phyloP scores from a whole-genome alignment of 1,140 invertebrate species.

The Mylabris phalerata region DNA sequence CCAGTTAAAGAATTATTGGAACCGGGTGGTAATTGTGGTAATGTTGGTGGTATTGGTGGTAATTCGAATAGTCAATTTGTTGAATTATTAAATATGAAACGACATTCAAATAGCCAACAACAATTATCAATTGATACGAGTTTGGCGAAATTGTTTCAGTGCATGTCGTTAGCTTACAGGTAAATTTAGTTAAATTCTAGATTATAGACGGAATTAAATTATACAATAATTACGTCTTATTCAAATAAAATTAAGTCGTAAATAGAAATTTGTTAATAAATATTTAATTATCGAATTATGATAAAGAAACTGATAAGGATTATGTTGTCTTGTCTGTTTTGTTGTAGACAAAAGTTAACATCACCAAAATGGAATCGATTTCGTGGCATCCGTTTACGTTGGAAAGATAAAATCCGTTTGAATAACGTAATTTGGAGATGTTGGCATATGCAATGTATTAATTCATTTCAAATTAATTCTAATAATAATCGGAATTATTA shows the following conservation, averaged over 20 bases:
- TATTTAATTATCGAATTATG: too few species aligned
- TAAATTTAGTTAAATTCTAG: conserved; percentile 36
- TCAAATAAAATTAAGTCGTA: too few species aligned
- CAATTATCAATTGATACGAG: conserved; percentile 86
- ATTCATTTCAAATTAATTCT: background rate
- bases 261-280: too few species aligned
- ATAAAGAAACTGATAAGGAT: too few species aligned
- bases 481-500: conserved; percentile 17
- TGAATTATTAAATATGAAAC: too few species aligned
- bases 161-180: conserved; percentile 96
- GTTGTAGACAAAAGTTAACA: conserved; percentile 90
- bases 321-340: conserved; percentile 35
- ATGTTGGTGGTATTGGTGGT: too few species aligned
- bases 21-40: conserved; percentile 1
- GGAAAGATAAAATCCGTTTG: conserved; percentile 97
- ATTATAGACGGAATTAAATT: too few species aligned
- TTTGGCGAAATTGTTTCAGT: conserved; percentile 90
- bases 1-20: conserved; percentile 20
- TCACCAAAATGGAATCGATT: conserved; percentile 99
- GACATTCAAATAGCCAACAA: conserved; percentile 39
- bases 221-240: too few species aligned
- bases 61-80: too few species aligned
- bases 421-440: conserved; percentile 99
- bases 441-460: conserved; percentile 99
- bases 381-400: conserved; percentile 91